A percentile compares a stretch with the other conserved stretches of the same genome.
Evolutionary conservation across 2,113 vertebrate species (phyloP).

Genomic region (Meriones unguiculatus): DNA sequence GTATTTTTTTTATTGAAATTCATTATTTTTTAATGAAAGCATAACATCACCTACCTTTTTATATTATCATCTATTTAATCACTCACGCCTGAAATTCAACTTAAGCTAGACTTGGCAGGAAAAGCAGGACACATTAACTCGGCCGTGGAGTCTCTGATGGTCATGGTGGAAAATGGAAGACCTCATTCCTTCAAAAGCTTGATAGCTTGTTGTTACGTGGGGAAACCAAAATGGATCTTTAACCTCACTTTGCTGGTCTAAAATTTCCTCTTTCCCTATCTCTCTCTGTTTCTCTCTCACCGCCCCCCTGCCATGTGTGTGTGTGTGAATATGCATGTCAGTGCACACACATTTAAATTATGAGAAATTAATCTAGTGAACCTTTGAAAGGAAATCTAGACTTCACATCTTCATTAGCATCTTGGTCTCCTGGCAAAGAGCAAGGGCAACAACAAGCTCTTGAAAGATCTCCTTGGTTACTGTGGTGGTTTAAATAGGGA

Average conservation of each 20-base stretch:
- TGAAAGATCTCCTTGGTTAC: background rate
- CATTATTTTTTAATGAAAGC: background rate
- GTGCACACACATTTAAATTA: background rate
- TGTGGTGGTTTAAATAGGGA: background rate
- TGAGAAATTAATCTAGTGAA: background rate
- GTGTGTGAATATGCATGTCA: background rate
- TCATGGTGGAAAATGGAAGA: background rate
- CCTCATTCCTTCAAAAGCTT: conserved; percentile 18
- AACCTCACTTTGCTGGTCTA: background rate
- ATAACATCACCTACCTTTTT: conserved; percentile 35
- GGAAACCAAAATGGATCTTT: conserved; percentile 18
- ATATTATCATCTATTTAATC: conserved; percentile 37
- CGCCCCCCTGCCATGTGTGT: too few species aligned
- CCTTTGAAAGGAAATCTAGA: conserved; percentile 45
- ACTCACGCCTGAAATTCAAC: background rate
- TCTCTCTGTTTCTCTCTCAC: too few species aligned
- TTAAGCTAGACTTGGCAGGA: conserved; percentile 22
- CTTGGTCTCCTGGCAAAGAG: background rate
- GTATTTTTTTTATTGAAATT: background rate
- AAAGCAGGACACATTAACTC: background rate
- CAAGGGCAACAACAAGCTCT: background rate
- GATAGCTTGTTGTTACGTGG: background rate
- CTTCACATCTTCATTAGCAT: background rate
- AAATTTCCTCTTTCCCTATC: background rate
- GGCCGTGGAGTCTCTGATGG: background rate